These are phyloP conservation scores for Ranitomeya variabilis DNA, from an alignment of 2,113 vertebrate genomes.

Conservation along the genomic window DNA sequence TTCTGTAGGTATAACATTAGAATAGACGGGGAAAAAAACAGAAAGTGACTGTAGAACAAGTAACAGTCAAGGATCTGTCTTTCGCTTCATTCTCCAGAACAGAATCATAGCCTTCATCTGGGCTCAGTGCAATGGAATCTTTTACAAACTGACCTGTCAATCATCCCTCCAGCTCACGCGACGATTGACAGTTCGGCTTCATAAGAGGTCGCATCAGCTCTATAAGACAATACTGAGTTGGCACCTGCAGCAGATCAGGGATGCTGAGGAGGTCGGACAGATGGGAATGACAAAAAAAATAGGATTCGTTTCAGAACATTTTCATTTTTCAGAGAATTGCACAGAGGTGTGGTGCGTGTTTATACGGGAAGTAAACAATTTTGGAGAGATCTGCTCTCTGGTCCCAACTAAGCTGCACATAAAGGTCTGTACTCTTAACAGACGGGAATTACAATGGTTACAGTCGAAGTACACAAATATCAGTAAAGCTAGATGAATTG, in stretches of 20 bases:
- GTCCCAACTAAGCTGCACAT: neutral
- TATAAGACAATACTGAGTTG: neutral
- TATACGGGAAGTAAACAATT: neutral
- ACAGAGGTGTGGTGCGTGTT: neutral
- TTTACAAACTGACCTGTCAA: constrained; percentile 31
- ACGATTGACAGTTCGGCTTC: constrained; percentile 19
- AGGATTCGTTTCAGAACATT: neutral
- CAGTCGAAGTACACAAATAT: neutral
- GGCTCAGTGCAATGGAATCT: neutral
- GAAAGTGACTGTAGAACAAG: neutral
- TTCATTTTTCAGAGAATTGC: neutral
- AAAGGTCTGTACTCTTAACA: neutral
- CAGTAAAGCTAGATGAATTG: neutral
- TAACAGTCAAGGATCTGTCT: neutral
- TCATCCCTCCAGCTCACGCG: neutral
- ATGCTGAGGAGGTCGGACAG: neutral
- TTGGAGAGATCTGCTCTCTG: neutral
- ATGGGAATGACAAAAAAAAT: neutral
- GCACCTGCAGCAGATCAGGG: constrained; percentile 23
- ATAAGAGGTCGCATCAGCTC: constrained; percentile 21
- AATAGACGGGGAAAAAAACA: neutral
- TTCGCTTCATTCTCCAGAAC: neutral
- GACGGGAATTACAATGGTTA: neutral
- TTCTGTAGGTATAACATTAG: neutral
- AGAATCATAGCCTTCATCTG: neutral